Conservation (phyloP, 1,140 invertebrate genomes). For the Schmidtea mediterranea region DNA sequence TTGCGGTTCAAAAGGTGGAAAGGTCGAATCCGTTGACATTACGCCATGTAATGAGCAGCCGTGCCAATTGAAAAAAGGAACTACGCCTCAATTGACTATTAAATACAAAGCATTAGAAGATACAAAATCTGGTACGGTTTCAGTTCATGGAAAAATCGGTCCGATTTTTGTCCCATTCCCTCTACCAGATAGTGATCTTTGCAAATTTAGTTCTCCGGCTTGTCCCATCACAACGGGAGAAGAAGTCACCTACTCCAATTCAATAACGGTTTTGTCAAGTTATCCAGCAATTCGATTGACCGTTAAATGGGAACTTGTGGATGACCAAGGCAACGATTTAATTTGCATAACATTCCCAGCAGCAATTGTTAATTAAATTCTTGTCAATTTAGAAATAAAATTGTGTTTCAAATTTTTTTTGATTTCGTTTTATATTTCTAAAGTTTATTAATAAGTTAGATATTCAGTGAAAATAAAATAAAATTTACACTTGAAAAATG, state of each 20-base stretch:
- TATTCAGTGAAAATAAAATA: no score
- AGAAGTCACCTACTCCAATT: conserved; percentile 33
- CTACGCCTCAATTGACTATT: conserved; percentile 4
- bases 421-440: no score
- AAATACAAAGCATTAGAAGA: conserved; percentile 10
- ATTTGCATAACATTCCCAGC: conserved; percentile 39
- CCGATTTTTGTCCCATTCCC: conserved; percentile 41
- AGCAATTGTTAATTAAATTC: conserved; percentile 6
- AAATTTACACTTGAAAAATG: no score
- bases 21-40: neutral
- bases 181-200: conserved; percentile 38
- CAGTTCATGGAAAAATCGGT: conserved; percentile 37
- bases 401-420: no score
- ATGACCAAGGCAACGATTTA: conserved; percentile 33
- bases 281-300: conserved; percentile 37
- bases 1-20: neutral
- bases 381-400: no score
- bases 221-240: conserved; percentile 37
- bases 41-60: conserved; percentile 3
- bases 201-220: conserved; percentile 33
- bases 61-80: conserved; percentile 7
- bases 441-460: no score
- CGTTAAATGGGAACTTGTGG: conserved; percentile 42
- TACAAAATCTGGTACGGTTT: conserved; percentile 8
- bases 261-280: conserved; percentile 32